Evolutionary conservation across 2,113 vertebrate genomes (phyloP).

Genomic region (Lophochroa leadbeateri): DNA sequence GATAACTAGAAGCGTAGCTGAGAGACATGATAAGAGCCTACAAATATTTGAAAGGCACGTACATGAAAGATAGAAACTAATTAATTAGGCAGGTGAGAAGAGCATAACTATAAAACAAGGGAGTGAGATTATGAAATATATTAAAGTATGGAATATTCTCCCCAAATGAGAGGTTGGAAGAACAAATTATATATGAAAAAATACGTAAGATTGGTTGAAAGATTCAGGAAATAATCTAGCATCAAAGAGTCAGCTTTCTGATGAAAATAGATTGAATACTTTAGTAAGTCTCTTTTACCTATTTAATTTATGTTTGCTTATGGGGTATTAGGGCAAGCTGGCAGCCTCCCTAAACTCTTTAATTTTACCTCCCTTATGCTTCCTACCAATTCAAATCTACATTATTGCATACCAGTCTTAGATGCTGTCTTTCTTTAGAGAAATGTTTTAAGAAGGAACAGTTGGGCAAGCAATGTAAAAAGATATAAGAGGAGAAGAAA

Average conservation of each 20-base stretch:
- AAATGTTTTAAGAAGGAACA: background rate
- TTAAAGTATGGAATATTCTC: background rate
- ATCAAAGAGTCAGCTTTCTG: constrained; percentile 21
- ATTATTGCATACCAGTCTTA: background rate
- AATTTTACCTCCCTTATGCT: constrained; percentile 4
- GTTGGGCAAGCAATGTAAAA: background rate
- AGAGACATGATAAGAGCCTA: background rate
- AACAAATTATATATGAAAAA: background rate
- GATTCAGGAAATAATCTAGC: constrained; percentile 9
- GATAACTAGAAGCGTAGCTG: background rate
- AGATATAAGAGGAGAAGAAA: background rate
- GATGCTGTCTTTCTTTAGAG: background rate
- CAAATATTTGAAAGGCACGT: background rate
- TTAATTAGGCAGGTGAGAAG: constrained; percentile 3
- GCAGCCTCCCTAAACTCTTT: background rate
- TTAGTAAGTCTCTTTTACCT: background rate
- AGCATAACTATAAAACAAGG: background rate
- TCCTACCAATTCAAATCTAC: background rate
- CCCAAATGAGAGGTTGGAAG: background rate
- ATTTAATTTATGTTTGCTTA: constrained; percentile 46
- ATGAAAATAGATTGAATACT: constrained; percentile 11
- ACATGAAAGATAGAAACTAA: background rate
- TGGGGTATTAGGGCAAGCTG: background rate
- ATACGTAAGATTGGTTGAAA: background rate
- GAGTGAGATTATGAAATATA: constrained; percentile 11